Base-by-base conservation (phyloP, 2,888 invertebrate species). In the Drosophila nr. medialis region DNA sequence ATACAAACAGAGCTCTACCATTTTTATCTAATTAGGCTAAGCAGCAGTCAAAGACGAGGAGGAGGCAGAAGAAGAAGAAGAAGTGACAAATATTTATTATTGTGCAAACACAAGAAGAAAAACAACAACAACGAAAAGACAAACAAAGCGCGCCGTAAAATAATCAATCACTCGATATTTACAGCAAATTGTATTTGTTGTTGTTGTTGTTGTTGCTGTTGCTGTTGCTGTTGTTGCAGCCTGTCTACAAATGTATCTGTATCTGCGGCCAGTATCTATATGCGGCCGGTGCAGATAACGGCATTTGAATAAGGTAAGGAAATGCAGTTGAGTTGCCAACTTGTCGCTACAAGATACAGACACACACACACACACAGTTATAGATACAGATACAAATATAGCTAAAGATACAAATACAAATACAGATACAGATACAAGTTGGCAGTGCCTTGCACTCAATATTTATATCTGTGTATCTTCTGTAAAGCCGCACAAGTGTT, bases 11-110 rank as follows among this genome's bases (percentile, higher is more conserved):
- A 50, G 65, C 71, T 72, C 70, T 79, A 67, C 83, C 83, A 84
- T 80, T 85, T 88, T 90, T 90, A 90, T 90, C 89, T 90, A 90
- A 90, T 90, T 90, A 90, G 89, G 91, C 91, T 90, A 90, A 90
- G 81, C 88, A 80, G 81, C 75, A 70, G 62, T 64, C 62, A 66
- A 54, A 24, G 30, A 27, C 30, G 38, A 21, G 24, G 38, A 21
- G 24, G 59, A 42, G 34, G 38, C 61, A 24, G 21, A 54, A 18
- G 24, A 24, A 40, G 30, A n/a, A 50, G 49, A 65, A 64, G 62
- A 64, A 62, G 54, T 56, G 67, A 86, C 87, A 89, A 87, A 85
- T 87, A 87, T 87, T 83, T 83, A 87, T 85, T 89, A 75, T 79
- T 79, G 79, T 78, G 75, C 77, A 80, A 77, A 80, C 54, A 53